Evolutionary conservation across 2,888 invertebrate species (phyloP).

Genomic region (Xiphydria camelus): DNA sequence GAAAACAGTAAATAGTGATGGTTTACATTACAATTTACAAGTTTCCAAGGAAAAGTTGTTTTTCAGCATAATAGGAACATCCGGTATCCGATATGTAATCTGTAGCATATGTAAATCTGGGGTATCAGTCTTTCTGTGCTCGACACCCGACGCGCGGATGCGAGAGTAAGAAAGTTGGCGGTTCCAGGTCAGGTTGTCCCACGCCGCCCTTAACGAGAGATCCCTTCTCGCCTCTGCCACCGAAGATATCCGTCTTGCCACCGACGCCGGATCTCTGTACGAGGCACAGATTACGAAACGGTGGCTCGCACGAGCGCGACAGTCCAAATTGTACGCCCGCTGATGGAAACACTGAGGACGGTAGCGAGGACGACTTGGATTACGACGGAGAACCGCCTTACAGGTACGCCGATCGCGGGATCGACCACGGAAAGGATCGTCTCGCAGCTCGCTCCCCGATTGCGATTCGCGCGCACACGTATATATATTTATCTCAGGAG

Average conservation of each 20-base stretch:
- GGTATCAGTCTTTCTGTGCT: no score
- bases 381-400: conserved; percentile 58
- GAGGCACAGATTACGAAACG: conserved; percentile 38
- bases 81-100: no score
- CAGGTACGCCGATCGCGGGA: conserved; percentile 37
- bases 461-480: no score
- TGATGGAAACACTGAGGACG: conserved; percentile 53
- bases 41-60: no score
- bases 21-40: no score
- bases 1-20: no score
- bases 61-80: no score
- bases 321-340: conserved; percentile 49
- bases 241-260: conserved; percentile 75
- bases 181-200: conserved; percentile 52
- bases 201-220: conserved; percentile 50
- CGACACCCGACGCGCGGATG: no score
- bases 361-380: conserved; percentile 55
- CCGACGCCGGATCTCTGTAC: conserved; percentile 69
- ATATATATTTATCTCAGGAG: no score
- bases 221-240: conserved; percentile 61
- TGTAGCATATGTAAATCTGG: no score
- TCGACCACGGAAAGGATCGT: no score
- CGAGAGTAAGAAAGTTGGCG: neutral
- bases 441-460: no score
- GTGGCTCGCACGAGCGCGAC: conserved; percentile 45